Evolutionary conservation across 2,888 invertebrate species (phyloP), one percentile per base, ranked within the genome.

Genomic region (Charanyca ferruginea): DNA sequence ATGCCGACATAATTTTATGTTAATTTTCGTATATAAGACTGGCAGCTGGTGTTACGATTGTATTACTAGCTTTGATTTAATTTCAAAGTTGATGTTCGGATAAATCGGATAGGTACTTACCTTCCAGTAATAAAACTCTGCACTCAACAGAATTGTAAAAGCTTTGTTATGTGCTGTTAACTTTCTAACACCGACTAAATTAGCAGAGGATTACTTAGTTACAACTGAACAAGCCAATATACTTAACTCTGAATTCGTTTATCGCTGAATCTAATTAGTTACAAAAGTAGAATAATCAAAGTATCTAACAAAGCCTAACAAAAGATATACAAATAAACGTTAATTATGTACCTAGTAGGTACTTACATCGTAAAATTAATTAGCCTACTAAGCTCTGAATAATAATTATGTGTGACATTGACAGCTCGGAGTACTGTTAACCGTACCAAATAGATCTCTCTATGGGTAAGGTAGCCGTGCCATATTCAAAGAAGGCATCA

Each of bases 371-470:
- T 77, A 49, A 66, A 72, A 65, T 61, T 67, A 77, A 82, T 77
- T 73, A 73, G 48, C 72, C 80, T 79, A 81, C 64, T 74, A 47
- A 62, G 59, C 68, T 44, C 54, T 59, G 32, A 60, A 69, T 73
- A 67, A 72, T 77, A n/a, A n/a, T n/a, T n/a, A 81, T 71, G 74
- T 76, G 83, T 89, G 90, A 90, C 90, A 91, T 89, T 89, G 89
- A 87, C 85, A 82, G 83, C 83, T 78, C 74, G 66, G 71, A 77
- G 81, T 90, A 92, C 93, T 88, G 93, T 94, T 94, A 93, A 71
- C 61, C 83, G 91, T 81, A 87, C 93, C 90, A 91, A 91, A 90
- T 89, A 85, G 82, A 85, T 79, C 83, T 84, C 64, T 68, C 72
- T 79, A 83, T 81, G 81, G 75, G 73, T 79, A 66, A 66, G 63